phyloP scores from a whole-genome alignment of 2,113 vertebrate species.

The Motacilla alba region DNA sequence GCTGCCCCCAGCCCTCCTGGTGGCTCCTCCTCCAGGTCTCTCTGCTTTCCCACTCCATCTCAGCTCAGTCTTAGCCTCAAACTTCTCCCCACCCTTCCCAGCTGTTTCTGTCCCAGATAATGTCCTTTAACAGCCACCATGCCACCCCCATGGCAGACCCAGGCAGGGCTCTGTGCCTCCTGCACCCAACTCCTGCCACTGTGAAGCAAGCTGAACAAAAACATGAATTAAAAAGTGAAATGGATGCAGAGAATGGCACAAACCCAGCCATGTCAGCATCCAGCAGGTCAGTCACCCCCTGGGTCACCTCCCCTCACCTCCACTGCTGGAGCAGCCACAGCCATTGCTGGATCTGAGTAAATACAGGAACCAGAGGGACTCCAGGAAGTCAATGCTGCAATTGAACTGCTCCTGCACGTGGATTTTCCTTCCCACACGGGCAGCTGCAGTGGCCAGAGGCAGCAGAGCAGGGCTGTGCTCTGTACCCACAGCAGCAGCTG shows the following conservation, averaged over 20 bases:
- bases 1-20: background rate
- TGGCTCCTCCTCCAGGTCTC: background rate
- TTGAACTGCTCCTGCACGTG: background rate
- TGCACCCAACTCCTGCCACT: background rate
- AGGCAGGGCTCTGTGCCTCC: background rate
- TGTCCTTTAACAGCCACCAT: background rate
- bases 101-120: background rate
- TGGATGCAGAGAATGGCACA: background rate
- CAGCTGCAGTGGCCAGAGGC: background rate
- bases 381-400: background rate
- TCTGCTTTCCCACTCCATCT: background rate
- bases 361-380: background rate
- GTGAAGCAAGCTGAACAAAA: background rate
- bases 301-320: background rate
- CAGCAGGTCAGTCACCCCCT: background rate
- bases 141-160: background rate
- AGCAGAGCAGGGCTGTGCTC: background rate
- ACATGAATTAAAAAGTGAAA: background rate
- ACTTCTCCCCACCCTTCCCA: background rate
- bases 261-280: background rate
- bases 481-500: background rate
- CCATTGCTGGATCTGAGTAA: background rate
- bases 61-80: background rate
- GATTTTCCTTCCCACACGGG: background rate
- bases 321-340: background rate